phyloP scores from a whole-genome alignment of 2,113 vertebrate genomes.

The Peromyscus leucopus region DNA sequence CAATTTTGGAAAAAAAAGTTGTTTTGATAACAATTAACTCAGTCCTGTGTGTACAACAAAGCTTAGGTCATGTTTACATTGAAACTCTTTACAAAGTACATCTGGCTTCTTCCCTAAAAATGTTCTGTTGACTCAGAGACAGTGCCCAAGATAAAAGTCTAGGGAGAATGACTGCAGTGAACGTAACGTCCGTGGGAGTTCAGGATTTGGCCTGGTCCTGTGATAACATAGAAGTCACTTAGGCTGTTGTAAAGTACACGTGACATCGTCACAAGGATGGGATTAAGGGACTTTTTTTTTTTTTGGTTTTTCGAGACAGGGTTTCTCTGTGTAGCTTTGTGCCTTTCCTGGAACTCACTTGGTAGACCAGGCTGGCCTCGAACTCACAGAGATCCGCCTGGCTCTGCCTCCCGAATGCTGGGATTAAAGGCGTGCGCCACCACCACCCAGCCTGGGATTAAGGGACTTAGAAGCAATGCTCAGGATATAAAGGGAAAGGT shows the following conservation, averaged over 20 bases:
- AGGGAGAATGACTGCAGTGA: too few relatives aligned
- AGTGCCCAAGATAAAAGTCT: background rate
- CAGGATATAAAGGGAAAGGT: background rate
- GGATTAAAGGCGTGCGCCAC: too few relatives aligned
- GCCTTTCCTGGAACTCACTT: too few relatives aligned
- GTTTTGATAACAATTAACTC: background rate
- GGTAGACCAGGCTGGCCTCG: too few relatives aligned
- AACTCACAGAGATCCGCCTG: too few relatives aligned
- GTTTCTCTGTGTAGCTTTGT: too few relatives aligned
- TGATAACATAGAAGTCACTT: background rate
- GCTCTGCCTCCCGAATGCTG: too few relatives aligned
- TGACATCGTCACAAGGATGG: background rate
- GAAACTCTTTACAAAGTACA: background rate
- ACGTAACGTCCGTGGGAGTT: background rate
- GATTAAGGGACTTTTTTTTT: too few relatives aligned
- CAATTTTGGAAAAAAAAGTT: background rate
- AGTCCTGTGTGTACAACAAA: background rate
- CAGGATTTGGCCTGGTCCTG: background rate
- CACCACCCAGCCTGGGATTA: too few relatives aligned
- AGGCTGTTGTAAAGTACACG: background rate
- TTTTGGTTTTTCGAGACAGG: too few relatives aligned
- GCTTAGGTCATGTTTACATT: background rate
- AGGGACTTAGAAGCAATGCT: background rate
- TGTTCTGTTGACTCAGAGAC: background rate
- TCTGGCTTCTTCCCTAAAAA: background rate